Base-by-base conservation (phyloP, 2,113 vertebrate genomes). In the Mandrillus leucophaeus region DNA sequence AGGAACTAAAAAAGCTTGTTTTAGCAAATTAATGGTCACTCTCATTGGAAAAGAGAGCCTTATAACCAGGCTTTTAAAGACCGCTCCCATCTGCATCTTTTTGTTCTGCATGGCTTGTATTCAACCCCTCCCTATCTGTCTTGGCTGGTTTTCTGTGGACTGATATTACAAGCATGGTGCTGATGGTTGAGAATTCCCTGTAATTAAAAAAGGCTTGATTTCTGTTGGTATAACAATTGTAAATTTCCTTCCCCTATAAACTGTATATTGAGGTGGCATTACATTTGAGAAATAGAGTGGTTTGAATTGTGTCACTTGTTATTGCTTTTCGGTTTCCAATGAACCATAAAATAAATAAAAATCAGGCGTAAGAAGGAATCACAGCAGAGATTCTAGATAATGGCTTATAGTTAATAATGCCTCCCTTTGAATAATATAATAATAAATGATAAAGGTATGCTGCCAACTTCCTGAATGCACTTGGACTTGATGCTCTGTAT, bases 391-490 rank as follows among this genome's bases (percentile, higher is more conserved):
- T 75, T 87, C 43, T 82, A n/a, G 35, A 79, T 88, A 79, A 72
- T 90, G 64, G 27, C 72, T 96, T 20, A 50, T 50, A 52, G 66
- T 94, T 89, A 94, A 92, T 75, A 92, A 94, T 38, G 2, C 13
- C 20, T 8, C 27, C 20, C 38, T 16, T 85, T 90, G 32, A 97
- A 70, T 80, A 70, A 95, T 66, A 52, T 48, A n/a, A 52, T 84
- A 88, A 75, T 81, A 38, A 92, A 30, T 61, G 38, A 75, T 66
- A 85, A 93, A 90, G 13, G 61, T 76, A 66, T 52, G 32, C 20
- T n/a, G n/a, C 25, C 52, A 79, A 50, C 18, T 72, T 70, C n/a
- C 30, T 85, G 52, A 66, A 23, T 52, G 45, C 57, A 57, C 27
- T 50, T 88, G 68, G 95, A 57, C 70, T 55, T 68, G n/a, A 45